Base-by-base conservation (phyloP, 2,113 vertebrate species). In the Psophia crepitans region DNA sequence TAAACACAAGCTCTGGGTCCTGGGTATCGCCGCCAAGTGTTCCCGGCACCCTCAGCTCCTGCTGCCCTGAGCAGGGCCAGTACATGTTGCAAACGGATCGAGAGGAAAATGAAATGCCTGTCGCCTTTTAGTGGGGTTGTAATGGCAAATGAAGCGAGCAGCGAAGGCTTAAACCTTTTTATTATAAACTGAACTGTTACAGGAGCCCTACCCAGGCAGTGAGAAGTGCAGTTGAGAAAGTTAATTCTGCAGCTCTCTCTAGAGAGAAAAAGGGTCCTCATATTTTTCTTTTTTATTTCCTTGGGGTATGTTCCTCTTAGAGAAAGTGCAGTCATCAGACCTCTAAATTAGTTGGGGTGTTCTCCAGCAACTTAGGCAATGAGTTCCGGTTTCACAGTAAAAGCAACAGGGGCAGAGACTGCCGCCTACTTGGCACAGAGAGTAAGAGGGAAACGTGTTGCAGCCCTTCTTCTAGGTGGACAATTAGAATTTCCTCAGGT, bases 81-180 rank as follows among this genome's bases (percentile, higher is more conserved):
- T 57, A 53, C 22, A 6, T 65, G 70, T 61, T 1, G 1, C 87
- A 89, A 64, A 87, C 5, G 35, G 81, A 48, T 91, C 0, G 5
- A 89, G 81, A 81, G 66, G 81, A 93, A 96, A 91, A 90, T 91
- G 18, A 94, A 81, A 93, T 70, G 89, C 75, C 53, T 83, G 66
- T 79, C 3, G 0, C 49, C 68, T 86, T 69, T 93, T 77, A 76
- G 41, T 43, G 58, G 85, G 90, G 54, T 54, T 91, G 70, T 85
- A 96, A 85, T 51, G 66, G 75, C 75, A 93, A 69, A 66, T 37
- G 64, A 76, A 87, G 73, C 0, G 6, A 93, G 60, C 41, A 51
- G 73, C 21, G 61, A 91, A 82, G 89, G 53, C 84, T 87, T 78
- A 24, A 84, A 79, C 33, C 84, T 95, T 79, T 54, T 84, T 46